A percentile compares a stretch with the other conserved stretches of the same genome.
These are phyloP conservation scores for Melanostoma scalare DNA, from an alignment of 2,888 invertebrate species.

Conservation along the genomic window DNA sequence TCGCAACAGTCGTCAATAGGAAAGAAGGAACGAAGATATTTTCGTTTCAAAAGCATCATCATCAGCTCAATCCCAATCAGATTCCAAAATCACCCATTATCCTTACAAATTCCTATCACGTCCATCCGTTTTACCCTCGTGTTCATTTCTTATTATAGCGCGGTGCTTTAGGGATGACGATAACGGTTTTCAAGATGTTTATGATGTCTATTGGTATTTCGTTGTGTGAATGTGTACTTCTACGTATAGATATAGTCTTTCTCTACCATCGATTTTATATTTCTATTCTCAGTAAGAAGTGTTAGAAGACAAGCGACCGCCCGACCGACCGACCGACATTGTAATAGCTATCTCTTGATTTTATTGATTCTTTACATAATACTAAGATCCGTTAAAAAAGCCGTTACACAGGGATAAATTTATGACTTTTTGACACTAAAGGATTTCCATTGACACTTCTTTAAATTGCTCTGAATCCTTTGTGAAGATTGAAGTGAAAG, in stretches of 20 bases:
- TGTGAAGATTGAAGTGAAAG: slow-evolving; percentile 31
- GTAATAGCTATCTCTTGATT: too few relatives aligned
- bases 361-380: too few relatives aligned
- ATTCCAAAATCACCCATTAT: slow-evolving; percentile 58
- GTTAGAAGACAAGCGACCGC: too few relatives aligned
- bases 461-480: slow-evolving; percentile 26
- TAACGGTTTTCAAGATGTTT: slow-evolving; percentile 29
- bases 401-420: background rate
- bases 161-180: slow-evolving; percentile 39
- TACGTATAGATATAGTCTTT: slow-evolving; percentile 2
- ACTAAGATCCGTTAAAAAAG: too few relatives aligned
- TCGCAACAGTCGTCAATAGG: background rate
- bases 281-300: slow-evolving; percentile 36
- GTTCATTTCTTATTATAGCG: slow-evolving; percentile 37
- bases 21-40: slow-evolving; percentile 55
- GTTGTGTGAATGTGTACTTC: slow-evolving; percentile 15
- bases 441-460: background rate
- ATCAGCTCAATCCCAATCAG: slow-evolving; percentile 63
- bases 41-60: slow-evolving; percentile 51
- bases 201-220: slow-evolving; percentile 18
- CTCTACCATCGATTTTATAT: slow-evolving; percentile 27
- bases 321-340: too few relatives aligned
- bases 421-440: slow-evolving; percentile 24
- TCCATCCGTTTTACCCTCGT: slow-evolving; percentile 55
- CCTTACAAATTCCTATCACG: slow-evolving; percentile 60